Percentiles rank a stretch among this genome's conserved stretches.
Evolutionary conservation across 1,140 invertebrate species (phyloP).

Genomic region (Halictus rubicundus): DNA sequence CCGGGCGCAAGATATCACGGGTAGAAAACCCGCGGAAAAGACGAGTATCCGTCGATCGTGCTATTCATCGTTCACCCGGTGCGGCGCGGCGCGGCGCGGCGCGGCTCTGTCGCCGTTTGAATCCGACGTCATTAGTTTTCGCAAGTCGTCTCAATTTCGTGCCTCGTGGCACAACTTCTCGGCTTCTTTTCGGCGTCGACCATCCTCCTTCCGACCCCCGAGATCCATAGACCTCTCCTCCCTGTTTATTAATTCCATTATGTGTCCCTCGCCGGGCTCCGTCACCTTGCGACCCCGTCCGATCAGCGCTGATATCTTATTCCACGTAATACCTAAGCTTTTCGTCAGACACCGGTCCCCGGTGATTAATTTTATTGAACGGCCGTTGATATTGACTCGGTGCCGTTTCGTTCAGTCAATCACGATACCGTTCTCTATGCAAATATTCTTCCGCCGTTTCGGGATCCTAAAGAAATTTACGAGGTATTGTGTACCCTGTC

Average conservation of each 20-base stretch:
- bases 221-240: not conserved
- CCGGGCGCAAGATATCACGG: conserved; percentile 19
- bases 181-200: conserved; percentile 9
- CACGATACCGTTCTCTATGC: too few species aligned
- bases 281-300: too few species aligned
- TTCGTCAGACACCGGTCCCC: too few species aligned
- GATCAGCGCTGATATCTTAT: too few species aligned
- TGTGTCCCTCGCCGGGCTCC: not conserved
- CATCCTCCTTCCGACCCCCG: not conserved
- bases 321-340: too few species aligned
- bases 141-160: conserved; percentile 53
- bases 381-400: too few species aligned
- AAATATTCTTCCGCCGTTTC: too few species aligned
- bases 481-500: too few species aligned
- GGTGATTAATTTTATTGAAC: too few species aligned
- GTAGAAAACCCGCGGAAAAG: conserved; percentile 23
- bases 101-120: conserved; percentile 35
- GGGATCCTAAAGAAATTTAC: too few species aligned
- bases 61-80: conserved; percentile 49
- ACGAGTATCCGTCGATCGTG: conserved; percentile 42
- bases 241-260: conserved; percentile 44
- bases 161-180: not conserved
- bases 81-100: not conserved
- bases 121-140: conserved; percentile 64
- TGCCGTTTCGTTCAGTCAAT: too few species aligned